A percentile compares a stretch with the other conserved stretches of the same genome.
These are phyloP conservation scores for Callithrix jacchus DNA, from an alignment of 2,113 vertebrate species.

Conservation along the genomic window DNA sequence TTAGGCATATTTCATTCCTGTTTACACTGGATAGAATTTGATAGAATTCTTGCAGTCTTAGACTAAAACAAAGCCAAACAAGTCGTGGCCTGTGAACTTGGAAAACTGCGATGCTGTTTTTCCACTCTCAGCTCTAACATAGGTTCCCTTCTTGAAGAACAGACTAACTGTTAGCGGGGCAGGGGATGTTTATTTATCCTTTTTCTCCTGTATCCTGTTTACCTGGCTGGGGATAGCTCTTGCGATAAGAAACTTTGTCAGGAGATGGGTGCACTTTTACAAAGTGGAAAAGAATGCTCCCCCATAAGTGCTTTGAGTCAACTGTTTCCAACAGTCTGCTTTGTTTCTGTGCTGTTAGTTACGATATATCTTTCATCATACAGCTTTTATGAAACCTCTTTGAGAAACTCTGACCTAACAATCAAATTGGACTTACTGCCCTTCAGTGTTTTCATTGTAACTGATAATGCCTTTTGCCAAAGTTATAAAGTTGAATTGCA, in stretches of 20 bases:
- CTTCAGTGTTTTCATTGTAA: background rate
- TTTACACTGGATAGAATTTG: background rate
- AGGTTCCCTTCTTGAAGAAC: background rate
- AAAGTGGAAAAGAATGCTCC: background rate
- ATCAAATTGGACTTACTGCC: background rate
- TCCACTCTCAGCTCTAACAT: background rate
- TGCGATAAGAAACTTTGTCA: background rate
- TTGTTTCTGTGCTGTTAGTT: accelerated
- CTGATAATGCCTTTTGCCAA: background rate
- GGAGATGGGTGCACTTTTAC: background rate
- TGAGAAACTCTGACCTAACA: background rate
- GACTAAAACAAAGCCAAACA: background rate
- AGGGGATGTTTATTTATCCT: background rate
- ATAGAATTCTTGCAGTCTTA: background rate
- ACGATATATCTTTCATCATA: background rate
- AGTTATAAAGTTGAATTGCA: background rate
- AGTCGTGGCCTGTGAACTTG: background rate
- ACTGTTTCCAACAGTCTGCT: background rate
- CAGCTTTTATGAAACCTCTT: background rate
- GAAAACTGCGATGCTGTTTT: background rate
- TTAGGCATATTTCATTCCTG: no score
- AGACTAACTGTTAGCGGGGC: background rate
- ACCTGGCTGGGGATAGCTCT: background rate
- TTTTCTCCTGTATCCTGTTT: background rate
- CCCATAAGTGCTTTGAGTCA: background rate